Evolutionary conservation across 2,888 invertebrate species (phyloP).

Genomic region (Meteorus cinctellus): DNA sequence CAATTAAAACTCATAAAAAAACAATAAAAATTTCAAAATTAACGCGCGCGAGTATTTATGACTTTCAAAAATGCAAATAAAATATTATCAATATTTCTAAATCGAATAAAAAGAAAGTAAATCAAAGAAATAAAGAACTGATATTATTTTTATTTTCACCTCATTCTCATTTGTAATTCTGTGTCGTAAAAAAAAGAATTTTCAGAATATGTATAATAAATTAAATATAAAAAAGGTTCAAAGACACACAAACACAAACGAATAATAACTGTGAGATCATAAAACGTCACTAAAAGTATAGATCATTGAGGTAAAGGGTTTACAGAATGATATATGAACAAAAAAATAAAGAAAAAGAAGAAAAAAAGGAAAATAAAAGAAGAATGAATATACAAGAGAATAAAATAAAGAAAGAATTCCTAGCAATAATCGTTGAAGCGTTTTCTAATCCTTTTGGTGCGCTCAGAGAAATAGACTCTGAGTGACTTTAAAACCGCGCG

Average conservation of each 20-base stretch:
- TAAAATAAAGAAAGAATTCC: slow-evolving; percentile 39
- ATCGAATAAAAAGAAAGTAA: neutral
- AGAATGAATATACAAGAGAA: slow-evolving; percentile 31
- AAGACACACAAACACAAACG: neutral
- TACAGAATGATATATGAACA: slow-evolving; percentile 1
- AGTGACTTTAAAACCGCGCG: slow-evolving; percentile 38
- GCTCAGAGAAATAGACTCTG: neutral
- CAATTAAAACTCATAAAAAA: neutral
- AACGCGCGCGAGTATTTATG: slow-evolving; percentile 23
- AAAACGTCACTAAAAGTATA: neutral
- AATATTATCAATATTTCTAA: neutral
- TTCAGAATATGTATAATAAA: neutral
- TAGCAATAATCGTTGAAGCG: slow-evolving; percentile 34
- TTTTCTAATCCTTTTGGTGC: slow-evolving; percentile 42
- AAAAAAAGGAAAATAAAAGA: slow-evolving; percentile 37
- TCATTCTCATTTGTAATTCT: slow-evolving; percentile 30
- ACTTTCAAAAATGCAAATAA: neutral
- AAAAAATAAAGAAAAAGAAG: neutral
- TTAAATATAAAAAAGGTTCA: neutral
- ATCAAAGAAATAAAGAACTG: neutral
- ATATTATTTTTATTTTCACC: slow-evolving; percentile 17
- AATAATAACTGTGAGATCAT: slow-evolving; percentile 13
- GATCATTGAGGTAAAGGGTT: neutral
- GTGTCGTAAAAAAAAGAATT: slow-evolving; percentile 8
- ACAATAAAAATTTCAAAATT: neutral